These are phyloP conservation scores for Pteromalus puparum DNA, from an alignment of 1,140 invertebrate genomes.

Conservation along the genomic window DNA sequence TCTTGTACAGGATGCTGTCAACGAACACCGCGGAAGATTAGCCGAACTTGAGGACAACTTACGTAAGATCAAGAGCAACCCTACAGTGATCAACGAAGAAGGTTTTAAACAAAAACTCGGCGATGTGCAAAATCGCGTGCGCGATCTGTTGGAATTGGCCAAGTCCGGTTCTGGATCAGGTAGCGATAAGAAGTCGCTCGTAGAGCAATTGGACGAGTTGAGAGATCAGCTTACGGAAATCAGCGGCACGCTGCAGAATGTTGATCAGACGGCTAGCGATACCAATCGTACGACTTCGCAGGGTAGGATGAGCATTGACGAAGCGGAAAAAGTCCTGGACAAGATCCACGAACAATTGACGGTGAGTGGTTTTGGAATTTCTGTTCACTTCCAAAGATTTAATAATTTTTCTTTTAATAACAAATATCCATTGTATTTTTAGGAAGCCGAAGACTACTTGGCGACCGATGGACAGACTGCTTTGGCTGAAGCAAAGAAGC, in stretches of 20 bases:
- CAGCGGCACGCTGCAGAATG: slow-evolving; percentile 79
- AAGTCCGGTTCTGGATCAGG: slow-evolving; percentile 77
- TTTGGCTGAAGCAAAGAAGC: slow-evolving; percentile 85
- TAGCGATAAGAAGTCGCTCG: slow-evolving; percentile 77
- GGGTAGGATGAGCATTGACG: slow-evolving; percentile 82
- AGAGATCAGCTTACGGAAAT: slow-evolving; percentile 81
- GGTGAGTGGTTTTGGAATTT: slow-evolving; percentile 65
- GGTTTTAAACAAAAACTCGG: slow-evolving; percentile 88
- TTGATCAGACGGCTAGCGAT: slow-evolving; percentile 78
- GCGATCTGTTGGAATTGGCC: slow-evolving; percentile 83
- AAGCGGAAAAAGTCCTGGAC: slow-evolving; percentile 84
- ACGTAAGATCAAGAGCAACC: slow-evolving; percentile 82
- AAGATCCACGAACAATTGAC: slow-evolving; percentile 83
- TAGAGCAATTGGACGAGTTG: slow-evolving; percentile 82
- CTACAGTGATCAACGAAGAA: slow-evolving; percentile 88
- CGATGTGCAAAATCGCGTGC: slow-evolving; percentile 83
- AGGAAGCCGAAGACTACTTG: slow-evolving; percentile 85
- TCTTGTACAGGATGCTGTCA: slow-evolving; percentile 91
- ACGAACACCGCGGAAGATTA: slow-evolving; percentile 86
- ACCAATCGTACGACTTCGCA: slow-evolving; percentile 79
- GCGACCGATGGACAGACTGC: slow-evolving; percentile 88
- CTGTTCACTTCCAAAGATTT: neutral
- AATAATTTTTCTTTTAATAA: slow-evolving; percentile 31
- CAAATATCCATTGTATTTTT: neutral
- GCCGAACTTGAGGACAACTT: slow-evolving; percentile 82